These are phyloP conservation scores for Otolemur crassicaudatus DNA, from an alignment of 2,797 vertebrate genomes.

Conservation along the genomic window DNA sequence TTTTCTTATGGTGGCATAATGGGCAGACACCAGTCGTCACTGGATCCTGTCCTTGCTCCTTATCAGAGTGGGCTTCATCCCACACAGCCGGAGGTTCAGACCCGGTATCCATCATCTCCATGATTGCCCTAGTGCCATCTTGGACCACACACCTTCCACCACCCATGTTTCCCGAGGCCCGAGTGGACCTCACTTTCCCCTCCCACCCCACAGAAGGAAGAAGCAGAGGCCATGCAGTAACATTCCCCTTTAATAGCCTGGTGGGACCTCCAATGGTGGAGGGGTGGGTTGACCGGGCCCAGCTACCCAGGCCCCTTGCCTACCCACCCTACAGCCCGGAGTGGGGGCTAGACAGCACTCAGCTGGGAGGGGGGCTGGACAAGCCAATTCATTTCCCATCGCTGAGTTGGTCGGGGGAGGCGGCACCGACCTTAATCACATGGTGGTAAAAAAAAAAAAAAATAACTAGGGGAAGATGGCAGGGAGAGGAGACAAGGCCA, in stretches of 20 bases:
- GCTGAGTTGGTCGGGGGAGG: conserved; percentile 75
- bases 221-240: conserved; percentile 81
- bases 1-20: background rate
- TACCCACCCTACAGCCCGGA: conserved; percentile 71
- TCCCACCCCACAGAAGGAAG: conserved; percentile 69
- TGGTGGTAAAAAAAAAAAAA: conserved; percentile 80
- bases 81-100: background rate
- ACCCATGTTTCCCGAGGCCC: background rate
- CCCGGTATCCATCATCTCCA: background rate
- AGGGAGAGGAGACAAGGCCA: conserved; percentile 70
- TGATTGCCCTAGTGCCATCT: background rate
- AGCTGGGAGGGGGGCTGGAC: conserved; percentile 66
- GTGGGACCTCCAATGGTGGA: conserved; percentile 77
- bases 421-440: conserved; percentile 76
- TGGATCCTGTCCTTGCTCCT: background rate
- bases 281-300: conserved; percentile 70
- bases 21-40: background rate
- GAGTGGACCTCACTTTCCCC: background rate
- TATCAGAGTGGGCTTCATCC: background rate
- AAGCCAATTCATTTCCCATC: conserved; percentile 84
- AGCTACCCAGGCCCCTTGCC: conserved; percentile 47
- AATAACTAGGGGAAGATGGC: conserved; percentile 70
- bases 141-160: background rate
- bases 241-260: conserved; percentile 84
- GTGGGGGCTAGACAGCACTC: conserved; percentile 69